phyloP scores from a whole-genome alignment of 2,888 invertebrate species.

The Nomada goodeniana region DNA sequence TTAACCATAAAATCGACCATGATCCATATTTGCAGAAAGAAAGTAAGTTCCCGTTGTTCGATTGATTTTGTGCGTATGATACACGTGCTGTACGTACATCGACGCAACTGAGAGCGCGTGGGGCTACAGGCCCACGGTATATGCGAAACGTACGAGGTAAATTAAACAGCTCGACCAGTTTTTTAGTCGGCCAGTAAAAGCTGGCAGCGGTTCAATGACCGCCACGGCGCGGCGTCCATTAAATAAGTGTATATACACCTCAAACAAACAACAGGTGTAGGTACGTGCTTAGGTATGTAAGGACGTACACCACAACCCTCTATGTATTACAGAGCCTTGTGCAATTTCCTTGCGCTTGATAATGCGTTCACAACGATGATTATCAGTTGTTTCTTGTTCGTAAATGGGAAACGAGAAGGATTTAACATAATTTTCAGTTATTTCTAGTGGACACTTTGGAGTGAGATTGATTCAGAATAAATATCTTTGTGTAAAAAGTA shows the following conservation, averaged over 20 bases:
- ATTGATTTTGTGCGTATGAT: slow-evolving; percentile 24
- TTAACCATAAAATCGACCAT: too few relatives aligned
- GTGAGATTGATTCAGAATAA: too few relatives aligned
- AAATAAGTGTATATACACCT: too few relatives aligned
- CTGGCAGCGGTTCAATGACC: slow-evolving; percentile 9
- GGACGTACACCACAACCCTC: not conserved
- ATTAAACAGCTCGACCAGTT: slow-evolving; percentile 24
- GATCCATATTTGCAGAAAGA: not conserved
- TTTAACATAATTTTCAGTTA: not conserved
- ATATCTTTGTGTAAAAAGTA: too few relatives aligned
- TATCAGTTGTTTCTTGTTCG: not conserved
- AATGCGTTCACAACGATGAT: not conserved
- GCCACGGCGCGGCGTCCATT: not conserved
- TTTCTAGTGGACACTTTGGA: not conserved
- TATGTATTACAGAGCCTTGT: not conserved
- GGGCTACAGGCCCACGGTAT: not conserved
- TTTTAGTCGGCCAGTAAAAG: not conserved
- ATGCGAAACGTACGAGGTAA: slow-evolving; percentile 13
- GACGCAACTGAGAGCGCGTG: slow-evolving; percentile 59
- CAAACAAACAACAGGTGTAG: too few relatives aligned
- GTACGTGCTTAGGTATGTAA: too few relatives aligned
- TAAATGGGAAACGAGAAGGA: too few relatives aligned
- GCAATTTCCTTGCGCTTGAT: not conserved
- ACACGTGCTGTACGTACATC: slow-evolving; percentile 46
- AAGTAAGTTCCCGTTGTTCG: not conserved